Evolutionary conservation across 2,888 invertebrate genomes (phyloP), one percentile per base, ranked within the genome.

Genomic region (Erebia epiphron): DNA sequence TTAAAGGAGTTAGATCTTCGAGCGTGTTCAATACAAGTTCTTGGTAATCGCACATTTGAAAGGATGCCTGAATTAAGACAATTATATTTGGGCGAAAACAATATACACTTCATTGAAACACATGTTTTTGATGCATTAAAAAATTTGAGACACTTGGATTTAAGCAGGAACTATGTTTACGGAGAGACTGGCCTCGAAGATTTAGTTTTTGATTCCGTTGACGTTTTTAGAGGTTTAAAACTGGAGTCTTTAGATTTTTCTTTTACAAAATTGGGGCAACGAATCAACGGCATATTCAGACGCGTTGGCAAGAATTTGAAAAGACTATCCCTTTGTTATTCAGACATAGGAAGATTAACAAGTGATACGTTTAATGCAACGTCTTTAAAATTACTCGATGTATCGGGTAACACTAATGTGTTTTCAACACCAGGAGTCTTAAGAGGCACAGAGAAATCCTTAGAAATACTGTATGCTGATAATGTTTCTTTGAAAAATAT

Each of bases 1-100:
- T 84, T 95, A 0, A 79, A 81, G 58, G 94, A 95, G 73, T 78
- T 95, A n/a, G 95, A 95, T 74, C 83, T 95, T 0, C 87, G 95
- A 70, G 83, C 92, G 0, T 95, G 95, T 74, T 85, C 87, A 26
- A 95, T 95, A 35, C 84, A 89, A 71, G 83, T 82, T 0, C 70
- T 95, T 0, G 83, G 85, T 2, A 78, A 82, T 14, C 78, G 86
- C 2, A 80, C 87, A 0, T 95, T 95, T 74, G 71, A 63, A 13
- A 90, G 91, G 63, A 85, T 95, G 83, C 83, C 84, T 0, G 85
- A 83, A 1, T 76, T 95, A 0, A 82, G 86, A 46, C 87, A 90
- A 0, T 81, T 95, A 0, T 94, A 94, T 71, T 80, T 95, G 2
- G 91, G 94, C 1, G 89, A 94, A 67, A 95, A 95, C 73, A 85